A percentile compares a stretch with the other conserved stretches of the same genome.
Evolutionary conservation across 2,797 vertebrate species (phyloP).

Genomic region (Brachyrhaphis roseni): DNA sequence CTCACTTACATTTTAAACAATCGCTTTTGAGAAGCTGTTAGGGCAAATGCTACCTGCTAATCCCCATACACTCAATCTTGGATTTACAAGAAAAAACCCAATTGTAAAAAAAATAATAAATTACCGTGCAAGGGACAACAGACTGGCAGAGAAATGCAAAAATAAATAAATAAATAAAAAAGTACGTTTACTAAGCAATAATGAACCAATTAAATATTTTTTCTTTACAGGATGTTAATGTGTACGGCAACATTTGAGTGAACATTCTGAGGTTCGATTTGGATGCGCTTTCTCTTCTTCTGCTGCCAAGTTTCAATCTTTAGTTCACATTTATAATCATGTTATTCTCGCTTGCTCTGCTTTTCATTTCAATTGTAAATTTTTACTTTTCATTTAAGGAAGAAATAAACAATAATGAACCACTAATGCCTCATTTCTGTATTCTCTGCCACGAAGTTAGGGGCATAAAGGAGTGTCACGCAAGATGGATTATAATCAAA

Average conservation of each 20-base stretch:
- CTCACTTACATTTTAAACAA: too few relatives aligned
- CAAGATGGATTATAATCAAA: background rate
- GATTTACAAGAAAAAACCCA: too few relatives aligned
- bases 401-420: background rate
- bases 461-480: background rate
- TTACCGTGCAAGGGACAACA: too few relatives aligned
- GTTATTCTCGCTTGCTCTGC: background rate
- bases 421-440: background rate
- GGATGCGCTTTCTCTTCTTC: background rate
- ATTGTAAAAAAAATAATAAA: too few relatives aligned
- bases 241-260: constrained; percentile 27
- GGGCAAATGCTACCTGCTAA: too few relatives aligned
- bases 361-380: background rate
- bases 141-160: too few relatives aligned
- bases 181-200: background rate
- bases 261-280: background rate
- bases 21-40: too few relatives aligned
- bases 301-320: background rate
- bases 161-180: too few relatives aligned
- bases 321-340: background rate
- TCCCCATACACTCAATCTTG: too few relatives aligned
- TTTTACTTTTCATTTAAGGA: background rate
- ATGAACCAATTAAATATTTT: background rate
- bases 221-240: constrained; percentile 10
- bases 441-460: background rate